Conservation (phyloP, 2,113 vertebrate genomes). For the Aramus guarauna region DNA sequence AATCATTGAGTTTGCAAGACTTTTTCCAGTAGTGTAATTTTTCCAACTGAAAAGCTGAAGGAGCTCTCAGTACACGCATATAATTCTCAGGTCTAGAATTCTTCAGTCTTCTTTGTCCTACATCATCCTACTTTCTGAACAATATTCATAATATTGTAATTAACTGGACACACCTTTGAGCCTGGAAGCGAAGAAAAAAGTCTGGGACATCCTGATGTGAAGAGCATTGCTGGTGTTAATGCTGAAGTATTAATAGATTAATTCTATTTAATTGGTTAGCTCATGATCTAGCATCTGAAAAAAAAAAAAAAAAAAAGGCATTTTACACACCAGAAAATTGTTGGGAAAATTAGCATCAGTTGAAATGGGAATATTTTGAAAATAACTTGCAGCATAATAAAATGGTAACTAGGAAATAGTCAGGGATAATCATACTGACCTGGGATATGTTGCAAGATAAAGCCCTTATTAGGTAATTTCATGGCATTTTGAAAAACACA, state of each 20-base stretch:
- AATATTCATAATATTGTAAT: background rate
- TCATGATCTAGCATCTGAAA: background rate
- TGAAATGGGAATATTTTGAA: background rate
- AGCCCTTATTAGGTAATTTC: background rate
- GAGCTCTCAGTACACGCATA: background rate
- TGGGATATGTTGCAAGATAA: background rate
- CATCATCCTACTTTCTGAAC: background rate
- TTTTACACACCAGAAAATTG: background rate
- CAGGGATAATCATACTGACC: background rate
- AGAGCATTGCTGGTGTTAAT: background rate
- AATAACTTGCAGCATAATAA: background rate
- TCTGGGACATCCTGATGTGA: background rate
- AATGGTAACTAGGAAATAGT: background rate
- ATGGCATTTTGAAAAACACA: slow-evolving; percentile 6
- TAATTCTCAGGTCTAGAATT: background rate
- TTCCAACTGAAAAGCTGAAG: background rate
- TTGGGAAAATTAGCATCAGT: background rate
- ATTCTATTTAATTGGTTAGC: background rate
- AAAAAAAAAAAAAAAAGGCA: background rate
- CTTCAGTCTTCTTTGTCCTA: background rate
- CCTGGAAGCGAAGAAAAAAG: background rate
- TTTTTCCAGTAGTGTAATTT: background rate
- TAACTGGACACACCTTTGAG: background rate
- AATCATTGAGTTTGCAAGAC: background rate
- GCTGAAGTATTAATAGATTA: background rate